A percentile compares a stretch with the other conserved stretches of the same genome.
Evolutionary conservation across 1,140 invertebrate genomes (phyloP).

Genomic region (Mactra quadrangularis): DNA sequence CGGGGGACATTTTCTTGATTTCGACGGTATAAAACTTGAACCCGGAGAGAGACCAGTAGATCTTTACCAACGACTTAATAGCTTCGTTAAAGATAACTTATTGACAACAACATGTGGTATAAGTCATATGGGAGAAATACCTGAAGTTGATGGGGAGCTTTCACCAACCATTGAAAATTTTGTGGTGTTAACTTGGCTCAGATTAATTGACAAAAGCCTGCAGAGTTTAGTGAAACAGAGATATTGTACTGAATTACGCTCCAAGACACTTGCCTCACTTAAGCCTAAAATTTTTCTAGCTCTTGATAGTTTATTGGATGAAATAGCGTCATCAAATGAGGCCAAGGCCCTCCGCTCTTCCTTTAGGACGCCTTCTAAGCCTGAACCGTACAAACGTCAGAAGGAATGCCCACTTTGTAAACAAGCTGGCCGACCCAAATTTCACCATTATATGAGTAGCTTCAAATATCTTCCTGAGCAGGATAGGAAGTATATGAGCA

Average conservation of each 20-base stretch:
- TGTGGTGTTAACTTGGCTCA: conserved; percentile 58
- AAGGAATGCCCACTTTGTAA: conserved; percentile 57
- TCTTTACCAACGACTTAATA: conserved; percentile 6
- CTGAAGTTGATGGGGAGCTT: conserved; percentile 64
- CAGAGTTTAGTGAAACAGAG: conserved; percentile 6
- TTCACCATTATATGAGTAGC: conserved; percentile 59
- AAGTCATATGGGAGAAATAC: conserved; percentile 49
- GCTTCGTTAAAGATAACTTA: conserved; percentile 70
- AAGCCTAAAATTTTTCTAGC: conserved; percentile 37
- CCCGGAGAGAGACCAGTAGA: neutral
- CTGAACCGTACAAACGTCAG: too few relatives aligned
- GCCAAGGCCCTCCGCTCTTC: neutral
- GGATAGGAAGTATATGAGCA: conserved; percentile 36
- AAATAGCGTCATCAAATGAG: neutral
- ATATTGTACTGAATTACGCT: conserved; percentile 29
- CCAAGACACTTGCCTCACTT: conserved; percentile 11
- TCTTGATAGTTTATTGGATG: conserved; percentile 37
- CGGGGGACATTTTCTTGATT: conserved; percentile 40
- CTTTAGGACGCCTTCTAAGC: too few relatives aligned
- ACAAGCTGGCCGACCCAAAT: conserved; percentile 7
- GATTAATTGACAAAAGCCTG: neutral
- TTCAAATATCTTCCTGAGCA: conserved; percentile 46
- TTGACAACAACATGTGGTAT: conserved; percentile 34
- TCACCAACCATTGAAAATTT: conserved; percentile 68
- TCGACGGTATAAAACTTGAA: conserved; percentile 8